Evolutionary conservation across 1,140 invertebrate species (phyloP), one percentile per base, ranked within the genome.

Genomic region (Portunus trituberculatus): DNA sequence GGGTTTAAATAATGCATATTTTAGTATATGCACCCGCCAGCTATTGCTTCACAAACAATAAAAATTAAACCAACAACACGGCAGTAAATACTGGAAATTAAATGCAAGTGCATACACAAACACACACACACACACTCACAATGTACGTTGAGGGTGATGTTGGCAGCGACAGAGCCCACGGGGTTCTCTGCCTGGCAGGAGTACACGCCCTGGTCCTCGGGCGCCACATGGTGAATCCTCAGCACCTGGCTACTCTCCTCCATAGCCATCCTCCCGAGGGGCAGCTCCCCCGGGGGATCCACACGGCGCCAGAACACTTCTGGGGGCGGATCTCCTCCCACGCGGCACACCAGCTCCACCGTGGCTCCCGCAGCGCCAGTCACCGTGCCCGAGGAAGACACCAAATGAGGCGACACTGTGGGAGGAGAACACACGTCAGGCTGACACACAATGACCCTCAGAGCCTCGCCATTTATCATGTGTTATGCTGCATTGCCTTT

Each of bases 281-380:
- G 98, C 96, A 96, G 92, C 16, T 96, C 95, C 10, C 91, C 94
- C 25, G 98, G 98, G 14, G 98, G 98, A 96, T 98, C 98, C 97
- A 99, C 98, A 96, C 99, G 98, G 88, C 98, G 98, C 99, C 99
- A 99, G 87, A 99, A 98, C 16, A 99, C 98, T 96, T 98, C 98
- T 0, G 99, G 98, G 39, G 97, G 97, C n/a, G 99, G 99, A 97
- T 99, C 98, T 16, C 99, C 99, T 91, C 98, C 98, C 0, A 99
- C 99, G 91, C 98, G 98, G 97, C 99, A 99, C 87, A 98, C 98
- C 96, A 99, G 99, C 95, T 98, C 98, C 0, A 98, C 98, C 29
- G 97, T 98, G 96, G 98, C 98, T 16, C 98, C 98, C 94, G 98
- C 97, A 93, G 98, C 97, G 84, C 98, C 98, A 16, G 98, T 98